Base-by-base conservation (phyloP, 2,888 invertebrate genomes). In the Mycalesis mineus region DNA sequence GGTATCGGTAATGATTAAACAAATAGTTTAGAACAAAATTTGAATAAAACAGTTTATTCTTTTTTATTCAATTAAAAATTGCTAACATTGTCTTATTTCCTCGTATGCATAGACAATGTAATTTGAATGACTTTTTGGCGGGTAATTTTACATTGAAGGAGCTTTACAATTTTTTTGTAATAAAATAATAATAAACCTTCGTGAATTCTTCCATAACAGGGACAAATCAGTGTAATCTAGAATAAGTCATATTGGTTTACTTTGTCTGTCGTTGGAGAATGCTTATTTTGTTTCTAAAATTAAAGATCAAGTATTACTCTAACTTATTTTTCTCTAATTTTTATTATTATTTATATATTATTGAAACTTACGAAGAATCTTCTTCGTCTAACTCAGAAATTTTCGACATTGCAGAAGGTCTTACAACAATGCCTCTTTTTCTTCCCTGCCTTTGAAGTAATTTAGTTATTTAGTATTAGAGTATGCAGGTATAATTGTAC, bases 371-470 rank as follows among this genome's bases (percentile, higher is more conserved):
- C 78, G 65, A 60, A n/a, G 61, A 57, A 7, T 73, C 74, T 15
- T 77, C 78, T 71, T 88, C 88, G 47, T 88, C 88, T 15, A 76
- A 72, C 77, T 88, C 88, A 8, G 67, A 61, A 42, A 89, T 89
- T 63, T 88, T 81, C 0, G 88, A 88, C 88, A 89, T 86, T 1
- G 73, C 65, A 13, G 87, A 82, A 37, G 70, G 69, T 64, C 75
- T 74, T 13, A 73, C 70, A 13, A 68, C 64, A 1, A 73, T 37
- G 1, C 67, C 61, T 22, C 61, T 67, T 58, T 73, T 78, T 11
- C 68, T 71, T 36, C 64, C 68, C 14, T 69, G 72, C 52, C 83
- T 82, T 63, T 49, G 59, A 36, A 36, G 11, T 36, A 11, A 36
- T 36, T 11, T 2, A 36, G 9, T 22, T 4, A 22, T 22, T 22